Conservation (phyloP, 1,140 invertebrate genomes). For the Lasioglossum baleicum region DNA sequence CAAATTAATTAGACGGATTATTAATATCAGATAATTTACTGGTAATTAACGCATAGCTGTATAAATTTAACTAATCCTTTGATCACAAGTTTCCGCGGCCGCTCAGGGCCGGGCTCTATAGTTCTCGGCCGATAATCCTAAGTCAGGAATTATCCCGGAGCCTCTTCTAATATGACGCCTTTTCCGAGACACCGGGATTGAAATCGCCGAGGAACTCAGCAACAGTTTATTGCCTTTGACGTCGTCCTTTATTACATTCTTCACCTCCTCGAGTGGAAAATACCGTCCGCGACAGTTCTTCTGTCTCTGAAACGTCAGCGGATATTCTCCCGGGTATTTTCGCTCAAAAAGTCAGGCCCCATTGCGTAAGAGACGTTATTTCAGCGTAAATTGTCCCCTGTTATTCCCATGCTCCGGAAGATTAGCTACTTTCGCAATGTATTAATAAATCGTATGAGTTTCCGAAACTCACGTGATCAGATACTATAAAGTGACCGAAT, state of each 20-base stretch:
- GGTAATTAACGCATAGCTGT: not conserved
- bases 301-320: not conserved
- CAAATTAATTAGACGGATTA: not conserved
- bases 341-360: not conserved
- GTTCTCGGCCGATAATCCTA: not conserved
- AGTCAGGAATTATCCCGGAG: not conserved
- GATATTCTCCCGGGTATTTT: not conserved
- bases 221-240: constrained; percentile 45
- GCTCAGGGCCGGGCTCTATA: no score
- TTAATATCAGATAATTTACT: constrained; percentile 4
- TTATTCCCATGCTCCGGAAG: not conserved
- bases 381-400: not conserved
- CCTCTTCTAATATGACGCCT: not conserved
- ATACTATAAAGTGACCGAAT: not conserved
- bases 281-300: not conserved
- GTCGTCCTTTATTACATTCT: constrained; percentile 48
- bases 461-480: not conserved
- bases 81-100: not conserved
- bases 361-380: not conserved
- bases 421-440: not conserved
- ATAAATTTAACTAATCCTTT: constrained; percentile 11
- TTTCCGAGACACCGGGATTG: constrained; percentile 25
- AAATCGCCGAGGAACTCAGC: constrained; percentile 12
- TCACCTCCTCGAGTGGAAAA: not conserved
- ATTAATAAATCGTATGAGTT: not conserved